phyloP scores from a whole-genome alignment of 1,140 invertebrate species.

The Piezodorus guildinii region DNA sequence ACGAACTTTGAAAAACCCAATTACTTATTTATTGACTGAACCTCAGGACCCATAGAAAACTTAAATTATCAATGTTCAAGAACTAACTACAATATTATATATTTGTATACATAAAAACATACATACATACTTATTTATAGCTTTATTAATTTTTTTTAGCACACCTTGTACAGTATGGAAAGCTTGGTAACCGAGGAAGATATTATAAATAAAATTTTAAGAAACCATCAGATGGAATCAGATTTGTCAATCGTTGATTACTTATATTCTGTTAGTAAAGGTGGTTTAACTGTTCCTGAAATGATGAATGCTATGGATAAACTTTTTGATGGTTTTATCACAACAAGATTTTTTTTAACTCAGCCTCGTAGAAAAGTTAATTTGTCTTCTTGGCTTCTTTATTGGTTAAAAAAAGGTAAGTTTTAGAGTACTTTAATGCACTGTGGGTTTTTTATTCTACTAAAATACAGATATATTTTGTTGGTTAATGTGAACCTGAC shows the following conservation, averaged over 20 bases:
- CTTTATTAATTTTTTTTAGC: no score
- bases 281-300: background rate
- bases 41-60: no score
- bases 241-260: background rate
- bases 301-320: background rate
- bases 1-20: no score
- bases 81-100: no score
- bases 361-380: background rate
- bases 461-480: no score
- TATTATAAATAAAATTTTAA: background rate
- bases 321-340: background rate
- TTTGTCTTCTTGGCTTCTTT: background rate
- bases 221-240: background rate
- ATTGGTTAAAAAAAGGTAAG: constrained; percentile 5
- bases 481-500: no score
- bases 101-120: no score
- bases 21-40: no score
- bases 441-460: no score
- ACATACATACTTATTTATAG: no score
- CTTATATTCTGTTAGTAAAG: background rate
- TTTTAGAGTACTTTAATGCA: background rate
- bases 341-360: constrained; percentile 5
- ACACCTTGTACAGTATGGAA: no score
- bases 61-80: no score
- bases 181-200: background rate